A percentile compares a stretch with the other conserved stretches of the same genome.
phyloP scores from a whole-genome alignment of 2,797 vertebrate genomes.

The Propithecus deckenii region DNA sequence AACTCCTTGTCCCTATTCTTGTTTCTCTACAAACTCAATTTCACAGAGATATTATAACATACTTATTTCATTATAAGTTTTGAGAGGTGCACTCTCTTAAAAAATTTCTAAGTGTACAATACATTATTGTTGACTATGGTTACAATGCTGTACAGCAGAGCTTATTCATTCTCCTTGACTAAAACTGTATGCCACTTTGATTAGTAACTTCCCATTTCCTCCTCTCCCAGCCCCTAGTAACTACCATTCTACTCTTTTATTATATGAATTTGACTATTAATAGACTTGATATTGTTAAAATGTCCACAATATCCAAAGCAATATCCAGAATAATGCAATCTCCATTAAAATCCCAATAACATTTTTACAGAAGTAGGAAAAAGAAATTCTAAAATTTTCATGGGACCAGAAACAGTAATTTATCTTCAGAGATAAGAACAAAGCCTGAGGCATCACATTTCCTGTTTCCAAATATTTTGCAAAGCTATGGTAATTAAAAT shows the following conservation, averaged over 20 bases:
- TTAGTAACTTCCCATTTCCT: not conserved
- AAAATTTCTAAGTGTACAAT: not conserved
- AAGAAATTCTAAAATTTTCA: not conserved
- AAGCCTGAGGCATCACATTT: no score
- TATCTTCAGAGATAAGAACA: not conserved
- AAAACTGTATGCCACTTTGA: not conserved
- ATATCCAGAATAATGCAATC: no score
- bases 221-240: not conserved
- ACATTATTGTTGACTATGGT: not conserved
- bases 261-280: not conserved
- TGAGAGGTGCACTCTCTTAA: no score
- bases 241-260: not conserved
- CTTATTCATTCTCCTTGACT: not conserved
- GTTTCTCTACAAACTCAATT: not conserved
- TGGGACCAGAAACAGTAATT: not conserved
- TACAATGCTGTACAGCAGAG: not conserved
- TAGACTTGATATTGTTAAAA: not conserved
- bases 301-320: no score
- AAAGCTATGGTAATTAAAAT: no score
- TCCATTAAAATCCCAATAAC: no score
- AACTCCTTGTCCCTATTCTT: not conserved
- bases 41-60: not conserved
- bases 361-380: no score
- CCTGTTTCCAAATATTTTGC: no score
- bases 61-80: no score